Percentiles rank a stretch among this genome's conserved stretches.
phyloP scores from a whole-genome alignment of 1,140 invertebrate genomes.

The Ostrea edulis region DNA sequence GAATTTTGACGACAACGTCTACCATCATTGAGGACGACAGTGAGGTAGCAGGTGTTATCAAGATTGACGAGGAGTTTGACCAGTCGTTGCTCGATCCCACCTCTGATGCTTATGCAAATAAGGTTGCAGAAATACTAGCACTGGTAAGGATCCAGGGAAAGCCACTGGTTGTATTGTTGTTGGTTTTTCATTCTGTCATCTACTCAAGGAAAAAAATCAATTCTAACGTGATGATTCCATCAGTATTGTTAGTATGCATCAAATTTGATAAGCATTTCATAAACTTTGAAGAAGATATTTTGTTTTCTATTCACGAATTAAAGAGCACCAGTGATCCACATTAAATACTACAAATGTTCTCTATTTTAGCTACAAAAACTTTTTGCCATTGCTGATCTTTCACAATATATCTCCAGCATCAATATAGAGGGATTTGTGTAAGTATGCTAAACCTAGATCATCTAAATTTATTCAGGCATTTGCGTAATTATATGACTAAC shows the following conservation, averaged over 20 bases:
- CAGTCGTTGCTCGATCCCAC: background rate
- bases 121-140: slow-evolving; percentile 3
- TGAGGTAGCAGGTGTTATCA: background rate
- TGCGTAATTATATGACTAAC: background rate
- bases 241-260: too few relatives aligned
- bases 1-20: background rate
- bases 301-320: too few relatives aligned
- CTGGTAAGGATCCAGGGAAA: background rate
- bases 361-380: background rate
- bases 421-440: slow-evolving; percentile 18
- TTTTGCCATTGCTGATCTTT: background rate
- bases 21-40: background rate
- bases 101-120: background rate
- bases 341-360: background rate
- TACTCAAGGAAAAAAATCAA: background rate
- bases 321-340: too few relatives aligned
- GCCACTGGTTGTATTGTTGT: background rate
- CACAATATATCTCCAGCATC: background rate
- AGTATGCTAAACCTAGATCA: background rate
- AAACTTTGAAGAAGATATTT: too few relatives aligned
- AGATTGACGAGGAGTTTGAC: slow-evolving; percentile 8
- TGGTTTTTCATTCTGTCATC: background rate
- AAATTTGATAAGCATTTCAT: too few relatives aligned
- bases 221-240: too few relatives aligned
- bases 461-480: background rate